phyloP scores from a whole-genome alignment of 2,888 invertebrate species.

The Platerodrilus igneus region DNA sequence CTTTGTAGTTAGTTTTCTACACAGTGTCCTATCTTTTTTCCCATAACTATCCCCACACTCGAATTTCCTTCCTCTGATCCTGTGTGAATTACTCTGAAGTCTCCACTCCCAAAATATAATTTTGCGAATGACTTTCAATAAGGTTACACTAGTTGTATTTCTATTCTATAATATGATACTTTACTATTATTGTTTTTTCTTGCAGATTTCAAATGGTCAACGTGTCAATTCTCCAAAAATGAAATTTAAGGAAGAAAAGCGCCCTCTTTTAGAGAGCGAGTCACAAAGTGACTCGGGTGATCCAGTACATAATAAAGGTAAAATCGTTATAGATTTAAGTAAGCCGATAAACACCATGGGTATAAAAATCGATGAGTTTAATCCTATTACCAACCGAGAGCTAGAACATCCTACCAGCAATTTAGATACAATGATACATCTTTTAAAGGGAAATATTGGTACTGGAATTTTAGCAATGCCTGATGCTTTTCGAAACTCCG shows the following conservation, averaged over 20 bases:
- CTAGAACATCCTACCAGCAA: slow-evolving; percentile 78
- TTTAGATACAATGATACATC: slow-evolving; percentile 69
- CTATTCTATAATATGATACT: too few relatives aligned
- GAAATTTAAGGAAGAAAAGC: slow-evolving; percentile 65
- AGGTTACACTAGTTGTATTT: too few relatives aligned
- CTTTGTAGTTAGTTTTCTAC: too few relatives aligned
- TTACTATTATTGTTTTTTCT: too few relatives aligned
- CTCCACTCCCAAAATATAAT: too few relatives aligned
- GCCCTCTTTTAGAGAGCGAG: slow-evolving; percentile 57
- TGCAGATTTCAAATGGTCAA: slow-evolving; percentile 12
- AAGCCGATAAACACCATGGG: slow-evolving; percentile 24
- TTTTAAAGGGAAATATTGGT: slow-evolving; percentile 73
- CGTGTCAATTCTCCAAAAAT: slow-evolving; percentile 17
- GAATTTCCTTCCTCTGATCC: too few relatives aligned
- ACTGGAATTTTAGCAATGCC: slow-evolving; percentile 98
- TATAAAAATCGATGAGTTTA: slow-evolving; percentile 39
- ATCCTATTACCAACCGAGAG: slow-evolving; percentile 64
- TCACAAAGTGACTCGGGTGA: slow-evolving; percentile 35
- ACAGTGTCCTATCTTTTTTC: too few relatives aligned
- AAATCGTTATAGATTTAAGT: slow-evolving; percentile 17
- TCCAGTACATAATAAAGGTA: slow-evolving; percentile 17
- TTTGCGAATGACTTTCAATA: too few relatives aligned
- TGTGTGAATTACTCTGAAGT: too few relatives aligned
- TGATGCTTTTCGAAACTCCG: slow-evolving; percentile 87
- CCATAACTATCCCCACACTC: too few relatives aligned